Conservation (phyloP, 2,113 vertebrate genomes). For the Paraplagusia blochii region DNA sequence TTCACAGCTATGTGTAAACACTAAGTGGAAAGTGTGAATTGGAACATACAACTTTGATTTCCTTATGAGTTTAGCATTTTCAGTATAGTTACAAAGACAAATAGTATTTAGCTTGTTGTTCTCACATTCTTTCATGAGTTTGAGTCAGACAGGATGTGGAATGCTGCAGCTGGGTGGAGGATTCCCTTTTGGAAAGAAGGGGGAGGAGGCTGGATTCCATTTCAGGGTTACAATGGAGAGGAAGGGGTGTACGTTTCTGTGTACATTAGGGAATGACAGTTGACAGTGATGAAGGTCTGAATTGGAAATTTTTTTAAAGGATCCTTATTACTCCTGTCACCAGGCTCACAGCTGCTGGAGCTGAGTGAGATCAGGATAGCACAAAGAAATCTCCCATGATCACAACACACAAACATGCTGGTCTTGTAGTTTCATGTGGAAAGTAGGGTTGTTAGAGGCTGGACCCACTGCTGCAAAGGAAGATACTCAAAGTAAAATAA, state of each 20-base stretch:
- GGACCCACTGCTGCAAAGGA: too few relatives aligned
- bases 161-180: constrained; percentile 31
- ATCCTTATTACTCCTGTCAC: constrained; percentile 55
- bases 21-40: too few relatives aligned
- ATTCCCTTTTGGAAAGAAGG: constrained; percentile 46
- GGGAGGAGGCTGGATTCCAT: constrained; percentile 23
- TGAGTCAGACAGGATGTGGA: constrained; percentile 57
- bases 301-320: too few relatives aligned
- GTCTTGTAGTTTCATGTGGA: constrained; percentile 13
- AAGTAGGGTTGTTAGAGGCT: too few relatives aligned
- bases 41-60: too few relatives aligned
- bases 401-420: constrained; percentile 23
- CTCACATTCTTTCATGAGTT: background rate
- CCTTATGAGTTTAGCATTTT: too few relatives aligned
- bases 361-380: constrained; percentile 27
- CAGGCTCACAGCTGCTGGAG: constrained; percentile 64
- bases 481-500: too few relatives aligned
- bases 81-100: too few relatives aligned
- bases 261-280: constrained; percentile 34
- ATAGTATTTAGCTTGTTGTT: too few relatives aligned
- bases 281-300: constrained; percentile 3
- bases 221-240: constrained; percentile 58
- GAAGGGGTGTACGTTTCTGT: constrained; percentile 60
- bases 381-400: constrained; percentile 39
- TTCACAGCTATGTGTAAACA: too few relatives aligned